Conservation (phyloP, 2,797 vertebrate genomes). For the Salarias fasciatus region DNA sequence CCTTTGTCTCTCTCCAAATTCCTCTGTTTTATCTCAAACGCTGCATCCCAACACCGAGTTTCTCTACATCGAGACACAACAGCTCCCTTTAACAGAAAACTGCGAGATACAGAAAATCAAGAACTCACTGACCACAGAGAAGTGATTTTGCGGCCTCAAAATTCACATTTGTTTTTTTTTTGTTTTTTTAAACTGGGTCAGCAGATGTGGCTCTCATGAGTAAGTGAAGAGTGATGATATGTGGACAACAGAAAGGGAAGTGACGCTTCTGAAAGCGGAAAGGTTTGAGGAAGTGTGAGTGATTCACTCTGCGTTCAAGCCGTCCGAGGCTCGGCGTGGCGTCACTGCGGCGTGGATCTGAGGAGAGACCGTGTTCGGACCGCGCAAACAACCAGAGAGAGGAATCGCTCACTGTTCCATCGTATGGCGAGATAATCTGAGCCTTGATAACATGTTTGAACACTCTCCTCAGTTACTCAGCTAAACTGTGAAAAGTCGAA, state of each 20-base stretch:
- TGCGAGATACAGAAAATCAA: too few species aligned
- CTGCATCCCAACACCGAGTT: too few species aligned
- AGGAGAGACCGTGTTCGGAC: too few species aligned
- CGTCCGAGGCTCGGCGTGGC: slow-evolving; percentile 19
- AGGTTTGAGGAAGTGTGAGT: slow-evolving; percentile 57
- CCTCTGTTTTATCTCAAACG: slow-evolving; percentile 8
- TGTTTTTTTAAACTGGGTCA: too few species aligned
- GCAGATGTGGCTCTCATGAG: slow-evolving; percentile 24
- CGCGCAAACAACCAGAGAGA: too few species aligned
- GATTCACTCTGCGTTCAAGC: slow-evolving; percentile 37
- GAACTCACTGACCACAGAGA: not conserved
- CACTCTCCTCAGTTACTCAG: not conserved
- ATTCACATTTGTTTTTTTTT: not conserved
- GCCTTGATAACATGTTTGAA: not conserved
- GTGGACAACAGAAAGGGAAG: slow-evolving; percentile 49
- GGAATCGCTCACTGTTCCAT: too few species aligned
- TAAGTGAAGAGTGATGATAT: slow-evolving; percentile 10
- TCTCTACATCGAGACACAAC: too few species aligned
- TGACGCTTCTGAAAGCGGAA: slow-evolving; percentile 26
- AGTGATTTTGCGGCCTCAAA: not conserved
- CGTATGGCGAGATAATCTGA: too few species aligned
- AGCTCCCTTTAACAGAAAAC: too few species aligned
- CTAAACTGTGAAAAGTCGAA: not conserved
- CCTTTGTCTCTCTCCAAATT: slow-evolving; percentile 28
- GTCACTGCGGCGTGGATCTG: not conserved